Evolutionary conservation across 1,140 invertebrate species (phyloP).

Genomic region (Anoplolepis gracilipes): DNA sequence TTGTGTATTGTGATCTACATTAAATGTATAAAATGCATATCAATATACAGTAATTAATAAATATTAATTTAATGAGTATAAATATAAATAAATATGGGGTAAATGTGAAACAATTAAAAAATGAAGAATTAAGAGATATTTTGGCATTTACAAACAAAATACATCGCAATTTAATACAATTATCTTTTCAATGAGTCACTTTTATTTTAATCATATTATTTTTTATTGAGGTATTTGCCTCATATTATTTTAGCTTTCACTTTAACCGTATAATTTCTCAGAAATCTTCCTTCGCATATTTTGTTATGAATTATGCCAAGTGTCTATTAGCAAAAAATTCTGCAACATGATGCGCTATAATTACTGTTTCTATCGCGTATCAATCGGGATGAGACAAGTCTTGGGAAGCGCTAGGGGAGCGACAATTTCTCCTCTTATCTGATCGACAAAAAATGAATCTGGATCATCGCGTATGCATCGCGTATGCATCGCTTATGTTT

Average conservation of each 20-base stretch:
- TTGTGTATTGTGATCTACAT: background rate
- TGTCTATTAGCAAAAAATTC: background rate
- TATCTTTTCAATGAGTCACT: background rate
- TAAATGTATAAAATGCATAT: background rate
- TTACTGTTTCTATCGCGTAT: conserved; percentile 17
- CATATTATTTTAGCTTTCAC: conserved; percentile 21
- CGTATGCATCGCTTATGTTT: conserved; percentile 23
- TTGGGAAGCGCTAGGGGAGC: conserved; percentile 1
- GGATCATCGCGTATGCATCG: conserved; percentile 46
- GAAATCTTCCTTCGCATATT: background rate
- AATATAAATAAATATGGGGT: background rate
- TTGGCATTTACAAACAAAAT: background rate
- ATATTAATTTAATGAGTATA: background rate
- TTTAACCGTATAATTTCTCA: conserved; percentile 1
- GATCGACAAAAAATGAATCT: conserved; percentile 54
- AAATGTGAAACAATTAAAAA: background rate
- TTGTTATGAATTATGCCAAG: conserved; percentile 1
- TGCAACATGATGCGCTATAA: background rate
- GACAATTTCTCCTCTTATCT: conserved; percentile 59
- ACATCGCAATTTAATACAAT: background rate
- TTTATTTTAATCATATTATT: conserved; percentile 6
- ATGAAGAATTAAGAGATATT: background rate
- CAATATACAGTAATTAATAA: background rate
- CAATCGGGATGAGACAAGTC: background rate
- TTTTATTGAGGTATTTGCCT: background rate